Evolutionary conservation across 2,797 vertebrate genomes (phyloP).

Genomic region (Mus caroli): DNA sequence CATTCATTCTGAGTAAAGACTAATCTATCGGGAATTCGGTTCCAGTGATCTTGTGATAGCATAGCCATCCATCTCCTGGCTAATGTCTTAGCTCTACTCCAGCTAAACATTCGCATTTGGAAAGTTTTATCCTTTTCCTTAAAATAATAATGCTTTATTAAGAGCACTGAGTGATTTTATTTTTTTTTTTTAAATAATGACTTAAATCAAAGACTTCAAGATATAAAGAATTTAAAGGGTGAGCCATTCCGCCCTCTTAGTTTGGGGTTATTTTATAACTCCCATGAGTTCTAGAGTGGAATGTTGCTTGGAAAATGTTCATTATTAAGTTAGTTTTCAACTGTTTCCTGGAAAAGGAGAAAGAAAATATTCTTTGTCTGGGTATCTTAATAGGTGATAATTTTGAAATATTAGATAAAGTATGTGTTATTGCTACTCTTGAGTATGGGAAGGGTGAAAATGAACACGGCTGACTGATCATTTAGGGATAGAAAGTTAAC

Average conservation of each 20-base stretch:
- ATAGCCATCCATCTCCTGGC: conserved; percentile 81
- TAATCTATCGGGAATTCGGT: conserved; percentile 86
- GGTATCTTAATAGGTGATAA: conserved; percentile 77
- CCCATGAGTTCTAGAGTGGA: conserved; percentile 72
- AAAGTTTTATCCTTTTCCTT: conserved; percentile 83
- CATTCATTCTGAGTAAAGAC: conserved; percentile 87
- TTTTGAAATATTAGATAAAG: conserved; percentile 76
- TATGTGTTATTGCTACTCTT: conserved; percentile 54
- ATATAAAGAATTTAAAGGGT: conserved; percentile 75
- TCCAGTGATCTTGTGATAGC: conserved; percentile 83
- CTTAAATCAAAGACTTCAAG: conserved; percentile 82
- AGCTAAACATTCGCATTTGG: conserved; percentile 82
- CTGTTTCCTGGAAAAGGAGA: conserved; percentile 74
- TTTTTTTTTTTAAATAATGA: conserved; percentile 59
- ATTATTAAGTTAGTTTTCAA: conserved; percentile 81
- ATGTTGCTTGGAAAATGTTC: conserved; percentile 77
- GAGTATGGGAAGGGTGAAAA: not conserved
- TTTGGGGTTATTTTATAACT: conserved; percentile 80
- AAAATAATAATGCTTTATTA: conserved; percentile 83
- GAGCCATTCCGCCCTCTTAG: conserved; percentile 51
- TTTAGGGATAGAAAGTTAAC: conserved; percentile 26
- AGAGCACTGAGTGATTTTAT: conserved; percentile 74
- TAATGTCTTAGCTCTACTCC: conserved; percentile 76
- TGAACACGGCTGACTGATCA: not conserved
- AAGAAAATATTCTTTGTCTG: conserved; percentile 81